Base-by-base conservation (phyloP, 2,797 vertebrate genomes). In the Phaenicophaeus curvirostris region DNA sequence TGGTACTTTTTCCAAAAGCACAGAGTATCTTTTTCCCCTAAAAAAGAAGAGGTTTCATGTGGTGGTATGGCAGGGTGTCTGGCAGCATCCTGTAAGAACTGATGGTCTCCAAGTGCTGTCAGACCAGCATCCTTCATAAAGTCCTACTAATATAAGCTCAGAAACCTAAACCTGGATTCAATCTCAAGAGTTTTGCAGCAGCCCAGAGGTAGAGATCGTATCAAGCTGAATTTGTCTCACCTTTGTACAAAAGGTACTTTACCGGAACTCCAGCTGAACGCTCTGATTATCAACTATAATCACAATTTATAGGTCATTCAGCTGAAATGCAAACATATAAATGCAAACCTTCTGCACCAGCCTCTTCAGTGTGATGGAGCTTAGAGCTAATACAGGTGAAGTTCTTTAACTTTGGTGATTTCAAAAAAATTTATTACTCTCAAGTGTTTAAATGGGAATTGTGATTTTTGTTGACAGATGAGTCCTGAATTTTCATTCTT, bases 241-340 rank as follows among this genome's bases (percentile, higher is more conserved):
- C 65, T 83, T 88, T 91, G 57, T 68, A 8, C 46, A n/a, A 69
- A 62, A 71, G 53, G 53, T 67, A 6, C 82, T 94, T 55, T 24
- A 44, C 81, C 0, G 0, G 63, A 61, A 51, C 83, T 91, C 51
- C 89, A 93, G 4, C 41, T 78, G 69, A 87, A 91, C 0, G 7
- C 86, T 93, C 86, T 58, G 67, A 53, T 46, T 85, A 85, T 79
- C 51, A 54, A 11, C 61, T 87, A 7, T 46, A 94, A 91, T 88
- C 92, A 83, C 79, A 96, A 90, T 86, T 12, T 68, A 31, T 37
- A n/a, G 41, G 25, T 92, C 0, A 1, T 90, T 92, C 67, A 74
- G 62, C 46, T 73, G 77, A 63, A 91, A 66, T 68, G 53, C 87
- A 74, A 85, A 91, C 74, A 53, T 0, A 0, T 58, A 81, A 91